Evolutionary conservation across 2,113 vertebrate species (phyloP).

Genomic region (Varanus komodoensis): DNA sequence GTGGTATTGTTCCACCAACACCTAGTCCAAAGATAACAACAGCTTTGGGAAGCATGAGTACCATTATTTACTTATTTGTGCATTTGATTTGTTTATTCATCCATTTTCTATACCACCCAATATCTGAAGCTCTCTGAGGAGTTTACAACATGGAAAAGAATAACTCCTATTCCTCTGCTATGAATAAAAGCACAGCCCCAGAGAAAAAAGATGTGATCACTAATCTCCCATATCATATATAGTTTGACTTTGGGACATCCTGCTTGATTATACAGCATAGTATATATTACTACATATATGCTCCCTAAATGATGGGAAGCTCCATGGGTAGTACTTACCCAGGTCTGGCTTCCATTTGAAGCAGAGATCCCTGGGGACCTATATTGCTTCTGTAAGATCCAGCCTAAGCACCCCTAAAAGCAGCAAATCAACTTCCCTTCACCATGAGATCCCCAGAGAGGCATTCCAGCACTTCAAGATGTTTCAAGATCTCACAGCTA

Average conservation of each 20-base stretch:
- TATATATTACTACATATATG: too few species aligned
- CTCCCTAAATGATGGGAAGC: too few species aligned
- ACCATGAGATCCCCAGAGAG: not conserved
- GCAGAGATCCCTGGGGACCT: not conserved
- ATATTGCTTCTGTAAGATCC: not conserved
- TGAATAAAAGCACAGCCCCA: not conserved
- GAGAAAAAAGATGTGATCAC: not conserved
- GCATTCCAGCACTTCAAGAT: not conserved
- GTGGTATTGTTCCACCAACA: not conserved
- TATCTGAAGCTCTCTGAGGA: too few species aligned
- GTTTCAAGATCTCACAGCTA: not conserved
- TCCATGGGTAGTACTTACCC: too few species aligned
- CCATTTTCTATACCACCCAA: too few species aligned
- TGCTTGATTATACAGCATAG: not conserved
- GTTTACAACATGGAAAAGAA: too few species aligned
- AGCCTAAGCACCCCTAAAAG: not conserved
- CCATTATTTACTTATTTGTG: too few species aligned
- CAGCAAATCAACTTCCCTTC: not conserved
- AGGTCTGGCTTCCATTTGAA: too few species aligned
- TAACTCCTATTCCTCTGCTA: too few species aligned
- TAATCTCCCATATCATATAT: not conserved
- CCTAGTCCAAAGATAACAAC: not conserved
- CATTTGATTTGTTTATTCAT: too few species aligned
- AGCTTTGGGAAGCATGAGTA: not conserved
- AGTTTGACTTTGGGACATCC: not conserved